Percentiles rank a stretch among this genome's conserved stretches.
Conservation (phyloP, 2,113 vertebrate species). For the Oncorhynchus clarkii region DNA sequence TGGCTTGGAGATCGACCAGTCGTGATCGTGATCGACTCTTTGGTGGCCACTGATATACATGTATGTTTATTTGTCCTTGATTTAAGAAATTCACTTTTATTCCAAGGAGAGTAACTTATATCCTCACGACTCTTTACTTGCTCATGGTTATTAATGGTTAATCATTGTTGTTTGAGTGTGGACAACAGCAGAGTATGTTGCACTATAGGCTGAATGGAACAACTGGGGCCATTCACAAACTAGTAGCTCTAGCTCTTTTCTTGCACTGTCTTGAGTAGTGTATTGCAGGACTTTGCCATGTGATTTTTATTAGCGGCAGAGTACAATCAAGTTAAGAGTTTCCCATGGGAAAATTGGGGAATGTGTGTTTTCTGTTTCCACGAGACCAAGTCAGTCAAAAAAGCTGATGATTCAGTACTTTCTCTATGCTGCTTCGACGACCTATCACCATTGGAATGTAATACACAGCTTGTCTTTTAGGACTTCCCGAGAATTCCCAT, state of each 20-base stretch:
- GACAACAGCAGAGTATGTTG: conserved; percentile 25
- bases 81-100: too few relatives aligned
- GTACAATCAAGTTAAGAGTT: conserved; percentile 41
- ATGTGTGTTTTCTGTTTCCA: conserved; percentile 17
- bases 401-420: conserved; percentile 50
- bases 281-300: conserved; percentile 48
- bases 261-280: conserved; percentile 27
- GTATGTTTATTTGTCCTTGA: too few relatives aligned
- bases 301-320: conserved; percentile 56
- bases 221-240: conserved; percentile 36
- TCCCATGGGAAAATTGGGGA: conserved; percentile 38
- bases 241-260: conserved; percentile 10
- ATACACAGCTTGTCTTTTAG: conserved; percentile 12
- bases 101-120: too few relatives aligned
- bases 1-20: too few relatives aligned
- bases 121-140: background rate
- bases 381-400: conserved; percentile 18
- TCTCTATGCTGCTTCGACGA: background rate
- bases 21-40: too few relatives aligned
- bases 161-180: conserved; percentile 21
- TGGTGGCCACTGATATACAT: too few relatives aligned
- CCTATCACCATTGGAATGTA: conserved; percentile 3
- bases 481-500: conserved; percentile 17
- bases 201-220: background rate
- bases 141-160: background rate